Evolutionary conservation across 2,888 invertebrate genomes (phyloP), one percentile per base, ranked within the genome.

Genomic region (Lasius platythorax): DNA sequence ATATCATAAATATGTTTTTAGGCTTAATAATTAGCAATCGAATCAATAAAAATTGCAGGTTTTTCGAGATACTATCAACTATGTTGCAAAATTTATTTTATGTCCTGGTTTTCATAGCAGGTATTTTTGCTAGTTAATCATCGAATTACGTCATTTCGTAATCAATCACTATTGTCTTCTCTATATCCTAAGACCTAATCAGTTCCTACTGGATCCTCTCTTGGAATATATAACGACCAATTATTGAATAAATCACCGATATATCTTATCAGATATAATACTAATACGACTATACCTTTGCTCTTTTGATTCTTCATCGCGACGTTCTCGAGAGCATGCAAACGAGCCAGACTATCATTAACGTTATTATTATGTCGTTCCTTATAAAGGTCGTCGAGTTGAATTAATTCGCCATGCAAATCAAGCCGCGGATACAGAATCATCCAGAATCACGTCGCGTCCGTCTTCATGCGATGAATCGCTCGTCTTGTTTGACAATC

Each of bases 351-450:
- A 53, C 30, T 53, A 33, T 81, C 75, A 50, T 82, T 72, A 79
- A 83, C 81, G 61, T 75, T 64, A 79, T 75, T 64, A 79, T 75
- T 83, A 56, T 18, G 50, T 67, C 74, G 76, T 67, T 85, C 50
- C 76, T 82, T 72, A 68, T 79, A 85, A 88, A 87, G 68, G 75
- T 85, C 87, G 84, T 23, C 66, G 74, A 30, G 11, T 66, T 50
- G 30, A 75, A 85, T 89, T 72, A 88, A 91, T 75, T 83, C 56
- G 15, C 28, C 46, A 72, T 87, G 72, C 64, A 75, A 87, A 86
- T 87, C 53, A 75, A 74, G 56, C 50, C 56, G 53, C 64, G 18
- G 46, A 73, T 73, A 37, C 61, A 30, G 12, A 53, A 53, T 8
- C 28, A 40, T n/a, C 56, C 50, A 40, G 37, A 53, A 53, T 15